Evolutionary conservation across 2,797 vertebrate genomes (phyloP).

Genomic region (Danio jaintianensis): DNA sequence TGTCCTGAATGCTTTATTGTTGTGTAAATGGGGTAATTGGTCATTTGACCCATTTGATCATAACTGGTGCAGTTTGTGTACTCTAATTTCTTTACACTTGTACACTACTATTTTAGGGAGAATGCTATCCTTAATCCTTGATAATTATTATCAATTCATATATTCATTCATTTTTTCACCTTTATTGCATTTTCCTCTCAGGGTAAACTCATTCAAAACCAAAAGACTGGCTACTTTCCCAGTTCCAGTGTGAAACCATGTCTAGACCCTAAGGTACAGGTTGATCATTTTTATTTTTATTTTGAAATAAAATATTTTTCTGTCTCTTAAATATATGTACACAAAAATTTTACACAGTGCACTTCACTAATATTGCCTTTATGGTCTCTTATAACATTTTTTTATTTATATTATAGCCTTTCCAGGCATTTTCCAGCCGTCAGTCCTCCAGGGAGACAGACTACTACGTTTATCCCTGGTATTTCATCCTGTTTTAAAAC

Average conservation of each 20-base stretch:
- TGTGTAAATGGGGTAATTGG: background rate
- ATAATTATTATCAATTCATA: too few relatives aligned
- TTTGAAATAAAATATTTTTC: background rate
- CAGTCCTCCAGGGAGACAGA: conserved; percentile 89
- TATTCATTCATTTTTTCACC: background rate
- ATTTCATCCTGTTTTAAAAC: conserved; percentile 61
- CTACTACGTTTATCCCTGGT: conserved; percentile 93
- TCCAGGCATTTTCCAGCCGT: conserved; percentile 84
- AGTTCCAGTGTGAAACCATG: conserved; percentile 93
- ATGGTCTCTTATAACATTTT: background rate
- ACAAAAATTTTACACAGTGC: background rate
- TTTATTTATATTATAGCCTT: conserved; percentile 68
- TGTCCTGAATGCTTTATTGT: background rate
- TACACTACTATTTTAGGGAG: background rate
- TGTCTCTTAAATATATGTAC: background rate
- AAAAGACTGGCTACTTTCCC: conserved; percentile 93
- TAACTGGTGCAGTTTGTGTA: background rate
- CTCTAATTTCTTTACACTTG: background rate
- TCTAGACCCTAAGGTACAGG: conserved; percentile 89
- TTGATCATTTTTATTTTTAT: background rate
- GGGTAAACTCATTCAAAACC: conserved; percentile 89
- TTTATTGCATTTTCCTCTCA: conserved; percentile 65
- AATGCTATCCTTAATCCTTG: background rate
- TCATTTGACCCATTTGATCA: background rate
- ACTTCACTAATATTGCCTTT: background rate